Conservation (phyloP, 2,888 invertebrate species). For the Calameuta pallipes region DNA sequence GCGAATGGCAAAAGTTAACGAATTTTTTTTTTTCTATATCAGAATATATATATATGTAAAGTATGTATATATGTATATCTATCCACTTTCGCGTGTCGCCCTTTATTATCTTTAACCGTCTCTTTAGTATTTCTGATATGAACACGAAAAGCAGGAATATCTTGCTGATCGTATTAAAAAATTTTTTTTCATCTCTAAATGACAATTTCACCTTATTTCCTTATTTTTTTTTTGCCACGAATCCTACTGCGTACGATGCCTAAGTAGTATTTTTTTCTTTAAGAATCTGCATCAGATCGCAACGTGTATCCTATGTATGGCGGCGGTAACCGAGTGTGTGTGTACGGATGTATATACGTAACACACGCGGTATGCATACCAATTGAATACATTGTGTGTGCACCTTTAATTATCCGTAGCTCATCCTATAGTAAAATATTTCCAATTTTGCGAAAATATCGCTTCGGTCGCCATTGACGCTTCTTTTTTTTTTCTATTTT, state of each 20-base stretch:
- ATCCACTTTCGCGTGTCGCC: not conserved
- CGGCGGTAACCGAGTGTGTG: not conserved
- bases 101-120: constrained; percentile 13
- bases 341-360: no score
- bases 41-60: not conserved
- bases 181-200: not conserved
- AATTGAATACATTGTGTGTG: not conserved
- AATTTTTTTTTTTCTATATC: not conserved
- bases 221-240: not conserved
- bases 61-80: constrained; percentile 49
- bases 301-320: not conserved
- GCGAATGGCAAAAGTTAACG: constrained; percentile 42
- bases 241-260: constrained; percentile 37
- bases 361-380: not conserved
- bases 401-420: constrained; percentile 21
- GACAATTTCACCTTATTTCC: not conserved
- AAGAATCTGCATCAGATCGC: not conserved
- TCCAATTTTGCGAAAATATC: constrained; percentile 40
- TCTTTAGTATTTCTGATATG: not conserved
- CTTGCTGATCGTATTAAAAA: not conserved
- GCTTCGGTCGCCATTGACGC: not conserved
- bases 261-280: constrained; percentile 35
- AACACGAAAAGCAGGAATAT: not conserved
- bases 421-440: constrained; percentile 59
- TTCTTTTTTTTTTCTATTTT: not conserved